Evolutionary conservation across 2,797 vertebrate species (phyloP).

Genomic region (Lemur catta): DNA sequence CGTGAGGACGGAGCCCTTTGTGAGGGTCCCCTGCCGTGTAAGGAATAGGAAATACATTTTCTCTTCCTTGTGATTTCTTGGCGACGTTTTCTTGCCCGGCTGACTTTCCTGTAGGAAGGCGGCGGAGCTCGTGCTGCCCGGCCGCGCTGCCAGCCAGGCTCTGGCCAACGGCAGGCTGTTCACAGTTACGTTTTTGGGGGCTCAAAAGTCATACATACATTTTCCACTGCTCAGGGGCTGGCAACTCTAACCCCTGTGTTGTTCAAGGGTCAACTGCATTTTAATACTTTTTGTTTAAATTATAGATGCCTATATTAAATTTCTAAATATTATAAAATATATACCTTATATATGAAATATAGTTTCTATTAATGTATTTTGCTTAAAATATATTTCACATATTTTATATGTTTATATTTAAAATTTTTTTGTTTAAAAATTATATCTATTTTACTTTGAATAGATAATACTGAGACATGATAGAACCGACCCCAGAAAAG

Average conservation of each 20-base stretch:
- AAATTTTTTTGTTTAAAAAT: neutral
- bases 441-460: neutral
- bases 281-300: neutral
- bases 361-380: neutral
- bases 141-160: neutral
- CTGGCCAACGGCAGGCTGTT: neutral
- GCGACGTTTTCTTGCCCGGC: neutral
- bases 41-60: neutral
- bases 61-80: neutral
- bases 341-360: neutral
- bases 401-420: neutral
- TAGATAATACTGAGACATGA: neutral
- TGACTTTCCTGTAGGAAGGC: neutral
- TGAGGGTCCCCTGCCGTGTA: accelerated
- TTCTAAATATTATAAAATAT: neutral
- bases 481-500: neutral
- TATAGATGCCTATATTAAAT: neutral
- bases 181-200: neutral
- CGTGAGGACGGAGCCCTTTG: neutral
- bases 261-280: neutral
- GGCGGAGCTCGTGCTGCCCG: neutral
- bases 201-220: neutral
- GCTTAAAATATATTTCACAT: neutral
- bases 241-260: neutral
- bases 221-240: neutral